Base-by-base conservation (phyloP, 1,140 invertebrate genomes). In the Aphis gossypii region DNA sequence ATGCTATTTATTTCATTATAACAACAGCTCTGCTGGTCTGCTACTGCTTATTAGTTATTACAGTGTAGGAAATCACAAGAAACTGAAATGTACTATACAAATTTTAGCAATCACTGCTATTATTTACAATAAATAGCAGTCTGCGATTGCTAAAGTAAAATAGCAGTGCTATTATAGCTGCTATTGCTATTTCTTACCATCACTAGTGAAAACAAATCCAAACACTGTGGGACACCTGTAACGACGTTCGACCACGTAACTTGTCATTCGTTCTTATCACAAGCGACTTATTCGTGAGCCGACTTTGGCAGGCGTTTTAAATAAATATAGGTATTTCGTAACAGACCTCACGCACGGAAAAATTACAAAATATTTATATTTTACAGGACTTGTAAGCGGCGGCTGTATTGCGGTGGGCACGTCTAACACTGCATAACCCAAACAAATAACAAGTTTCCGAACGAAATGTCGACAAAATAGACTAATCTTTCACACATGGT, bases 201-300 rank as follows among this genome's bases (percentile, higher is more conserved):
- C 56, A 60, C 51, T 54, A 54, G n/a, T 54, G 48, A 54, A 89
- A 89, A 54, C 38, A 89, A 89, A 89, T 89, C 87, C 48, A 14
- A 54, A 89, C 87, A 38, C 87, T n/a, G 84, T 54, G 87, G n/a
- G 48, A 51, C 48, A 88, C 44, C 46, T 51, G 86, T 88, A 76
- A 51, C 6, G 20, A 51, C 86, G 1, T 76, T 35, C 48, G 48
- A 54, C 60, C 60, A 76, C 20, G 87, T 89, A 54, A 54, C 23
- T 38, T 48, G 48, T 48, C 20, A 89, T 38, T 35, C 48, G 46
- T 87, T 38, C 48, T 54, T 48, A 38, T 54, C 48, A 23, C n/a
- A 89, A 38, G 48, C 35, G 48, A 89, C n/a, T 54, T 54, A 76
- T 76, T 76, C 48, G 25, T 54, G 46, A 23, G 87, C 54, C 14